A percentile compares a stretch with the other conserved stretches of the same genome.
Conservation (phyloP, 2,113 vertebrate genomes). For the Colinus virginianus region DNA sequence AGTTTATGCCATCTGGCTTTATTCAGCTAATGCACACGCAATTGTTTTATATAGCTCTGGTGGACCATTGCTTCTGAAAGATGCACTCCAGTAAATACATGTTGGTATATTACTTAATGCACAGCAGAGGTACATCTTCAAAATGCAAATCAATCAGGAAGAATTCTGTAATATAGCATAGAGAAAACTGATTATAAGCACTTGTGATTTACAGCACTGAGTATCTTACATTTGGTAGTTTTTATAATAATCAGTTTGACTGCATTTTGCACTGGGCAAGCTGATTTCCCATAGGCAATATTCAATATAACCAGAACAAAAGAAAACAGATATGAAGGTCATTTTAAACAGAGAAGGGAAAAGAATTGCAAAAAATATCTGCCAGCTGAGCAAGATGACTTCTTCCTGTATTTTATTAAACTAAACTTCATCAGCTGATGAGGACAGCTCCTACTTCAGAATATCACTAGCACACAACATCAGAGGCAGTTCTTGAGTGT, state of each 20-base stretch:
- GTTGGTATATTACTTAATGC: not conserved
- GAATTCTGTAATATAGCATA: not conserved
- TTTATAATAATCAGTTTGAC: conserved; percentile 49
- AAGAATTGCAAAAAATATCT: not conserved
- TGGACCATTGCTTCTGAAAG: not conserved
- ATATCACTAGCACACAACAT: no score
- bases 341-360: not conserved
- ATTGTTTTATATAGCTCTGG: not conserved
- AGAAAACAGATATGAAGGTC: conserved; percentile 38
- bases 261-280: conserved; percentile 34
- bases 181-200: not conserved
- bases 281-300: conserved; percentile 62
- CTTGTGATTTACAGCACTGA: conserved; percentile 6
- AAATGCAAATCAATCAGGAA: conserved; percentile 31
- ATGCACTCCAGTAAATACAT: not conserved
- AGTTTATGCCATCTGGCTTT: not conserved
- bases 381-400: not conserved
- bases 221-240: not conserved
- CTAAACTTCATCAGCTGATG: not conserved
- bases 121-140: conserved; percentile 4
- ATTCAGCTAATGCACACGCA: not conserved
- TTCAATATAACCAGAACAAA: conserved; percentile 33
- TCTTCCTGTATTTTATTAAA: not conserved
- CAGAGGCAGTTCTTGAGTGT: not conserved
- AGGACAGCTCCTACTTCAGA: not conserved